phyloP scores from a whole-genome alignment of 2,888 invertebrate species.

The Pachliopta kotzebuea region DNA sequence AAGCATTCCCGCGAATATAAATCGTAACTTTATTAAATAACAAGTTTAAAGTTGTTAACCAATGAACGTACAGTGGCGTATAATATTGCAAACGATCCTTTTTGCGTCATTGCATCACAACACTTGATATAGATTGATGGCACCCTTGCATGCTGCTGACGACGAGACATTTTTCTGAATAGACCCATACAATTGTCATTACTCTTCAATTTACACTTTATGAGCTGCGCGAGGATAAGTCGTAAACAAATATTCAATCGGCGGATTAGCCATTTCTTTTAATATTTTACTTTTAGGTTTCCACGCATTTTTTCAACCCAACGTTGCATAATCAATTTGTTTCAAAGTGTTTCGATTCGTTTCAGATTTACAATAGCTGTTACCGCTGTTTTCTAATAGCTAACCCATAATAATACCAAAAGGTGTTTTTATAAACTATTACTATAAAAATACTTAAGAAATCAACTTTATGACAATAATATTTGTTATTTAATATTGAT shows the following conservation, averaged over 20 bases:
- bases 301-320: slow-evolving; percentile 9
- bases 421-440: background rate
- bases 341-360: slow-evolving; percentile 23
- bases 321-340: slow-evolving; percentile 17
- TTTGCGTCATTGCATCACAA: slow-evolving; percentile 49
- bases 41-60: slow-evolving; percentile 44
- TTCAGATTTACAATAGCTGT: slow-evolving; percentile 10
- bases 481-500: too few relatives aligned
- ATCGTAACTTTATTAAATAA: slow-evolving; percentile 51
- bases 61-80: slow-evolving; percentile 41
- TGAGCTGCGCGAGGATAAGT: too few relatives aligned
- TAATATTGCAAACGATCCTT: slow-evolving; percentile 32
- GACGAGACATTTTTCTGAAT: slow-evolving; percentile 3
- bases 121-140: slow-evolving; percentile 72
- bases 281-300: background rate
- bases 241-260: too few relatives aligned
- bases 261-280: too few relatives aligned
- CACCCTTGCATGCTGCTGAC: slow-evolving; percentile 5
- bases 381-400: slow-evolving; percentile 21
- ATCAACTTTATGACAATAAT: too few relatives aligned
- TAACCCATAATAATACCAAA: slow-evolving; percentile 4
- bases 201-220: too few relatives aligned
- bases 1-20: slow-evolving; percentile 28
- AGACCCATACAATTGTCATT: background rate
- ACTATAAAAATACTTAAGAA: too few relatives aligned